phyloP scores from a whole-genome alignment of 2,888 invertebrate genomes.

The Diplolepis rosae region DNA sequence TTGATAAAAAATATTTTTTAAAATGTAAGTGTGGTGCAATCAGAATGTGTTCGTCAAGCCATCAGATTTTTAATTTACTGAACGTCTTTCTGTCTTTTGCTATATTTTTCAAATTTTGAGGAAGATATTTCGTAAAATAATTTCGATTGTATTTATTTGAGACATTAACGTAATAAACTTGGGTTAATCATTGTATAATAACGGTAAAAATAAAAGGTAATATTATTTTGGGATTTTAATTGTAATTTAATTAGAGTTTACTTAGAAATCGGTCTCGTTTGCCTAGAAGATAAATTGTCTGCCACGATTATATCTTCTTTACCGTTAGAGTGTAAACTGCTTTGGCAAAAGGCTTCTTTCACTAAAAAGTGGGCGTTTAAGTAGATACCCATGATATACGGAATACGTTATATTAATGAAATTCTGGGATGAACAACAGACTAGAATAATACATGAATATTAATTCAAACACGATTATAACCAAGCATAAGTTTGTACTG shows the following conservation, averaged over 20 bases:
- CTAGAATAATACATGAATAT: constrained; percentile 29
- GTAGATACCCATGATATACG: constrained; percentile 24
- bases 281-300: constrained; percentile 23
- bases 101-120: no score
- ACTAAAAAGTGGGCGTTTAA: constrained; percentile 31
- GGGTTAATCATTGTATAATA: no score
- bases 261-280: neutral
- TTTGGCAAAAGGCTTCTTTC: constrained; percentile 19
- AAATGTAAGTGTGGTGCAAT: no score
- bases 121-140: no score
- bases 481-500: constrained; percentile 26
- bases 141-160: no score
- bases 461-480: constrained; percentile 32
- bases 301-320: constrained; percentile 20
- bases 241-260: neutral
- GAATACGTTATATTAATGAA: constrained; percentile 26
- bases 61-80: no score
- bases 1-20: no score
- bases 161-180: neutral
- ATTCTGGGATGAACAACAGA: constrained; percentile 30
- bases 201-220: no score
- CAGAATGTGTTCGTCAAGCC: no score
- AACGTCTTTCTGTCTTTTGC: no score
- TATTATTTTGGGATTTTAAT: no score
- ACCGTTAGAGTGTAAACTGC: constrained; percentile 27